A percentile compares a stretch with the other conserved stretches of the same genome.
phyloP scores from a whole-genome alignment of 37 sponge, comb jelly and placozoan species.

The Haliclona indistincta region DNA sequence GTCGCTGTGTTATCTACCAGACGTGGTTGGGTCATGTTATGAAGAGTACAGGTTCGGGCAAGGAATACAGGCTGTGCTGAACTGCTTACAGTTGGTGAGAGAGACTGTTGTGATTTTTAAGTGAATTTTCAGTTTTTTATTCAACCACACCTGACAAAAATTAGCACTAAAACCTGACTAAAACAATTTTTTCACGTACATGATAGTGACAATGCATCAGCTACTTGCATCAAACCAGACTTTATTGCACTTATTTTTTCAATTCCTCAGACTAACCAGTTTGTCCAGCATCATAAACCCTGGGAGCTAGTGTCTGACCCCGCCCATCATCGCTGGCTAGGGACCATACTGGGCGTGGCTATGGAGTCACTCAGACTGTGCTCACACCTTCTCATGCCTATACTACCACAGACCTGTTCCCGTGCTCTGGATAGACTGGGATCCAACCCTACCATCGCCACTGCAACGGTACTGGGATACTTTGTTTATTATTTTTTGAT shows the following conservation, averaged over 20 bases:
- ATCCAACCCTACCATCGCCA: neutral
- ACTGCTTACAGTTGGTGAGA: constrained; percentile 58
- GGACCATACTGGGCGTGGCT: constrained; percentile 40
- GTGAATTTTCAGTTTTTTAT: too few species aligned
- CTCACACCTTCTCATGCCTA: constrained; percentile 54
- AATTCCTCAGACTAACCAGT: constrained; percentile 57
- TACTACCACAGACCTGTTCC: constrained; percentile 48
- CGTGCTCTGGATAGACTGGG: constrained; percentile 42
- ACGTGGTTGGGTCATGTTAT: constrained; percentile 31
- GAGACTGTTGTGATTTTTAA: neutral
- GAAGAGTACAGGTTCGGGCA: constrained; percentile 62
- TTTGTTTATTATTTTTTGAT: too few species aligned
- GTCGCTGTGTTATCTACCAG: constrained; percentile 6
- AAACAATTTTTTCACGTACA: too few species aligned
- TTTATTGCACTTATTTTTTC: neutral
- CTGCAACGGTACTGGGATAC: neutral
- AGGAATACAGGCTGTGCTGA: constrained; percentile 59
- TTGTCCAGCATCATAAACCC: constrained; percentile 53
- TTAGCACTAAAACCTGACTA: too few species aligned
- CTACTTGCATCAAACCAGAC: neutral
- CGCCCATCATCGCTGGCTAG: constrained; percentile 14
- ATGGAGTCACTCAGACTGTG: constrained; percentile 64
- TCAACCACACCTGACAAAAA: too few species aligned
- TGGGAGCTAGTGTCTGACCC: constrained; percentile 67
- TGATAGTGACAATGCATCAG: too few species aligned